phyloP scores from a whole-genome alignment of 2,113 vertebrate genomes.

The Loxodonta africana region DNA sequence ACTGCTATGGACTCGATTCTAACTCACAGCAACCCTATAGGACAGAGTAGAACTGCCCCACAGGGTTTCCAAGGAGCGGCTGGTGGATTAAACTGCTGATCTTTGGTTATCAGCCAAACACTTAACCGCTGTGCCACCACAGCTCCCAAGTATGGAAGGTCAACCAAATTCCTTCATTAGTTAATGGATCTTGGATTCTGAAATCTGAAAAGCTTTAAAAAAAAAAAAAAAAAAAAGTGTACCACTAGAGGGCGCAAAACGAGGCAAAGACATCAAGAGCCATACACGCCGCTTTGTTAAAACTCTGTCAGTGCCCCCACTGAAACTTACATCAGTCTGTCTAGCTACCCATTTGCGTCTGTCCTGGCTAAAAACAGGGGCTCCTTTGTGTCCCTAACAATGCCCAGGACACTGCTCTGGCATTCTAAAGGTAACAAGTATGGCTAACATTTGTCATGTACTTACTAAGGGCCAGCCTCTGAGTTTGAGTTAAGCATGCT shows the following conservation, averaged over 20 bases:
- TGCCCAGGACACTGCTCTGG: not conserved
- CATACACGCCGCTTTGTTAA: rapidly evolving
- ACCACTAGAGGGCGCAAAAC: not conserved
- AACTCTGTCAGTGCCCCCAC: rapidly evolving
- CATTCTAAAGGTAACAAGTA: too few species aligned
- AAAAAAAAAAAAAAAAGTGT: too few species aligned
- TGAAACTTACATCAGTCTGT: not conserved
- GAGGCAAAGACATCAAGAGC: rapidly evolving
- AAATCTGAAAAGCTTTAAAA: not conserved
- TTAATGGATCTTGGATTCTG: too few species aligned
- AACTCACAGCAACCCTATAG: too few species aligned
- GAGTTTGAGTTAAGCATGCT: not conserved
- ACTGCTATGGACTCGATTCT: too few species aligned
- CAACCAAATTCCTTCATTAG: not conserved
- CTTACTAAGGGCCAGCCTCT: not conserved
- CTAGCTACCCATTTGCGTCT: not conserved
- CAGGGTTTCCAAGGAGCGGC: too few species aligned
- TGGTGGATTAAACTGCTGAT: too few species aligned
- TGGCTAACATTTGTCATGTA: too few species aligned
- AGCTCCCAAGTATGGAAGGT: not conserved
- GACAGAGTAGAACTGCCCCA: too few species aligned
- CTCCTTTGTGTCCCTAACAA: not conserved
- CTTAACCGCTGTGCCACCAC: too few species aligned
- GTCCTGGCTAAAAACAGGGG: rapidly evolving
- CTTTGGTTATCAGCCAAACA: too few species aligned